Base-by-base conservation (phyloP, 2,113 vertebrate species). In the Heliornis fulica region DNA sequence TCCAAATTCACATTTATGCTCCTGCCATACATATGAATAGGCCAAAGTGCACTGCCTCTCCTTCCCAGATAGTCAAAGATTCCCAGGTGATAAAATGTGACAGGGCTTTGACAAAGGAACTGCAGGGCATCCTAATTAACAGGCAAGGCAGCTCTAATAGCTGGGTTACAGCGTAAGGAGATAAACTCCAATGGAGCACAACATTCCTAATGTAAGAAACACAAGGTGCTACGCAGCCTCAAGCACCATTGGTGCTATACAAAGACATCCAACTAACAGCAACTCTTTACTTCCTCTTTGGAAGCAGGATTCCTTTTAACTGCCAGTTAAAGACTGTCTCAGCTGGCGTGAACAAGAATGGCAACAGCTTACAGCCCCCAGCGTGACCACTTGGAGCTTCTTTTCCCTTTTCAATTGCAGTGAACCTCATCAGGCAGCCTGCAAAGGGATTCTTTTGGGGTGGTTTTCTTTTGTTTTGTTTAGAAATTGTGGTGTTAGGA, bases 151-250 rank as follows among this genome's bases (percentile, higher is more conserved):
- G 78, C 59, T 82, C 82, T 45, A 50, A 50, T 38, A 96, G 91
- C 82, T 94, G 63, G 78, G 91, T 91, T 90, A 87, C 81, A 74
- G 70, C 0, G 0, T 18, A 45, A 59, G 71, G 63, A 87, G 43
- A 83, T 34, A 83, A 85, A 80, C 48, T 94, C 87, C 85, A 91
- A 88, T 68, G 90, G 71, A 93, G 92, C 71, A 93, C 85, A 95
- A 95, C 82, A 75, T 83, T 68, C 29, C 3, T n/a, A 69, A 72
- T 18, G 72, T n/a, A 77, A 80, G 64, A 85, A 94, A 85, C 0
- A 4, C 0, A 4, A 90, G 85, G 77, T 40, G 41, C 54, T 93
- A 53, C 66, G 85, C 82, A 88, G 91, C 82, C 84, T 93, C 40
- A 88, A 96, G 91, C 66, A 77, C 32, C 76, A 20, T 4, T 2